Base-by-base conservation (phyloP, 2,113 vertebrate genomes). In the Haplochromis vanheusdeni region DNA sequence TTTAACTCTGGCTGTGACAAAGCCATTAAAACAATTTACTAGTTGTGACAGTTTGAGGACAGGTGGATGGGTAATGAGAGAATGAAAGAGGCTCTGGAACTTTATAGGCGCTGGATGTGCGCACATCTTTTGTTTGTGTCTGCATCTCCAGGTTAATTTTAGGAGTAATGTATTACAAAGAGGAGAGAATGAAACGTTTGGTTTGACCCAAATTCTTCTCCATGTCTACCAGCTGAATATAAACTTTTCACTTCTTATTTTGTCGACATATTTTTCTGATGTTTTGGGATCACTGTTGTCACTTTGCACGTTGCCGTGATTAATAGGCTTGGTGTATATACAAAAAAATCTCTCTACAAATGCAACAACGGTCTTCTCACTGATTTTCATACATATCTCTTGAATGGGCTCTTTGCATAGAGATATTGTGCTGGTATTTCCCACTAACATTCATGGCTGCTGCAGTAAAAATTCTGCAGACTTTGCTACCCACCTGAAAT, bases 31-130 rank as follows among this genome's bases (percentile, higher is more conserved):
- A 55, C 28, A 31, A 83, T 89, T 77, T 81, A 83, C 87, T 80
- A 54, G 33, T 49, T 81, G 21, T 88, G 90, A 80, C 83, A 88
- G 58, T 87, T 88, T 91, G 86, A 89, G 79, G 86, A 87, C 82
- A 89, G 80, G 79, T 82, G 56, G 49, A 40, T 33, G 31, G 49
- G 26, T 86, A 85, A 79, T 88, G 52, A 83, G 62, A 85, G 65
- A 82, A 82, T 85, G 58, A 80, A 88, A 56, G 14, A 87, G 14
- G 17, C 21, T 52, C 16, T 83, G 89, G 84, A 91, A 91, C 45
- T 16, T 85, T 60, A 31, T 77, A 86, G 23, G 17, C 62, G 28
- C 56, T 60, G 56, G 4, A 60, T 28, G 3, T 80, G 54, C 26
- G 26, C 42, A 40, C 5, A 16, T 86, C 19, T 89, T 88, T 55